Evolutionary conservation across 2,113 vertebrate species (phyloP).

Genomic region (Sturnira hondurensis): DNA sequence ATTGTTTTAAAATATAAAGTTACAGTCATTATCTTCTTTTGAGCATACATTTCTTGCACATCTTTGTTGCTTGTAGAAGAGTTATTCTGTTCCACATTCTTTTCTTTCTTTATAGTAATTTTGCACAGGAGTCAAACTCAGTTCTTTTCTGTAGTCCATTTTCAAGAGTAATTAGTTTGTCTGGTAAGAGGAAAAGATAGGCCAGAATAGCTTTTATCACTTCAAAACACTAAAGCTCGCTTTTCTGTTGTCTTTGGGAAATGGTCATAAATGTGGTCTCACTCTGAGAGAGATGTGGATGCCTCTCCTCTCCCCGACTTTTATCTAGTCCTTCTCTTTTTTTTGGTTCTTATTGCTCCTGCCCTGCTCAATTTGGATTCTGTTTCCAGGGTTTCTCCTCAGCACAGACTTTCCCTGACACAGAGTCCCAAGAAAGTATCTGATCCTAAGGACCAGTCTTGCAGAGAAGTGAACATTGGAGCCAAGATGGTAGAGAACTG

Average conservation of each 20-base stretch:
- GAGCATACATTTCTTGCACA: background rate
- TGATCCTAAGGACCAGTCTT: background rate
- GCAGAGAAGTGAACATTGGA: background rate
- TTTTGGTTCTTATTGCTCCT: background rate
- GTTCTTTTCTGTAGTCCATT: background rate
- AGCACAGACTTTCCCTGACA: background rate
- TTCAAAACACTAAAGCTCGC: background rate
- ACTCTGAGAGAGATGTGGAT: background rate
- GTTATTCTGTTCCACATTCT: background rate
- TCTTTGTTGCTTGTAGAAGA: background rate
- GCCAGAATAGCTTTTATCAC: background rate
- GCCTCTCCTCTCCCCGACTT: background rate
- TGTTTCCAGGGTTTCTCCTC: background rate
- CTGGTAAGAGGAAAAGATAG: background rate
- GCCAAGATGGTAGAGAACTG: background rate
- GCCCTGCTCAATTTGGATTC: background rate
- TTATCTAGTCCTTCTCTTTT: background rate
- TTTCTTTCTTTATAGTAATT: background rate
- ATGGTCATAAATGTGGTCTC: background rate
- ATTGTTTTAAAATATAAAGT: background rate
- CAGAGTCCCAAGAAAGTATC: background rate
- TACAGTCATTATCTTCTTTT: background rate
- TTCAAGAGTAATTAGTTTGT: background rate
- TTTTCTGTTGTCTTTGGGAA: background rate
- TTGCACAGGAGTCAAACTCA: background rate